Percentiles rank a stretch among this genome's conserved stretches.
Conservation (phyloP, 1,140 invertebrate species). For the Hylaeus anthracinus region DNA sequence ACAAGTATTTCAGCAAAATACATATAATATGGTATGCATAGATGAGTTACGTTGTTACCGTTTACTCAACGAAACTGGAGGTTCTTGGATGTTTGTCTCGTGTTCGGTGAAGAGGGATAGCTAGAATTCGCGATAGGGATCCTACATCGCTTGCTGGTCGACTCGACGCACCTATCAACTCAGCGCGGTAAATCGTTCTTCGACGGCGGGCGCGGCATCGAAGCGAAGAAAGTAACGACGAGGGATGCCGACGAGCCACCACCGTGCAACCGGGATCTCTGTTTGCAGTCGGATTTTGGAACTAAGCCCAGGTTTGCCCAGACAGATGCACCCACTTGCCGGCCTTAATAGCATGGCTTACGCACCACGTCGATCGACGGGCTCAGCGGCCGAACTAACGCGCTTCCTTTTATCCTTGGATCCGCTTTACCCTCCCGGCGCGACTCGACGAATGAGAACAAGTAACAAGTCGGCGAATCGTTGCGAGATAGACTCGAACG, state of each 20-base stretch:
- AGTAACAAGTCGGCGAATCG: too few species aligned
- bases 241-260: constrained; percentile 35
- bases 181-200: too few species aligned
- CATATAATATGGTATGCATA: too few species aligned
- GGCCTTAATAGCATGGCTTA: constrained; percentile 71
- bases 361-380: constrained; percentile 56
- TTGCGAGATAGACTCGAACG: constrained; percentile 33
- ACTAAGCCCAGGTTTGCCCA: constrained; percentile 72
- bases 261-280: constrained; percentile 49
- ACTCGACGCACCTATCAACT: too few species aligned
- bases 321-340: constrained; percentile 73
- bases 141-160: too few species aligned
- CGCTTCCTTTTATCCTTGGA: constrained; percentile 52
- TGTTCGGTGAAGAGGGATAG: too few species aligned
- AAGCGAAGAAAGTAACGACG: background rate
- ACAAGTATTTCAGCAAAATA: too few species aligned
- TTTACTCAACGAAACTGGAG: constrained; percentile 17
- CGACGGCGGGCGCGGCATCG: background rate
- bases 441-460: too few species aligned
- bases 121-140: too few species aligned
- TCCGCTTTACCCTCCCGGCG: constrained; percentile 20
- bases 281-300: constrained; percentile 71
- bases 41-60: background rate
- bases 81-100: background rate
- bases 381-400: background rate